phyloP scores from a whole-genome alignment of 2,888 invertebrate genomes.

The Eremobia ochroleuca region DNA sequence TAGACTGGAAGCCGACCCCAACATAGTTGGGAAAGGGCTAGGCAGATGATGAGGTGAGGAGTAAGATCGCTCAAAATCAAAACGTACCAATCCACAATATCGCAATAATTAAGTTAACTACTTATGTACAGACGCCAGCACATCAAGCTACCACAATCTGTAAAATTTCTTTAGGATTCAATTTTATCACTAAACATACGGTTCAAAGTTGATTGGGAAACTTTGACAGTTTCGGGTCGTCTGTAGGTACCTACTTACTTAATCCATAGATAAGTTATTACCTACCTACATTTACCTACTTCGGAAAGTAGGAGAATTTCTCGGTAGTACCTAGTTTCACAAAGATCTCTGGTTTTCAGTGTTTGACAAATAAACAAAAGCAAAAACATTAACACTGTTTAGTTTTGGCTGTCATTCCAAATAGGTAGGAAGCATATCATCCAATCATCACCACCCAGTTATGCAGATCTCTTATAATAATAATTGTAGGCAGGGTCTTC shows the following conservation, averaged over 20 bases:
- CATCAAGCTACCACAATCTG: no score
- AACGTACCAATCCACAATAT: background rate
- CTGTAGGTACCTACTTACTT: background rate
- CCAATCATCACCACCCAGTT: background rate
- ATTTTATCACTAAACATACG: no score
- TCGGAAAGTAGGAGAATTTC: background rate
- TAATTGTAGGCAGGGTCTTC: background rate
- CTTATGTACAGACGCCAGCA: no score
- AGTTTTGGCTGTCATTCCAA: background rate
- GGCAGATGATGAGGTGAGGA: no score
- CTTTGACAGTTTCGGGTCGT: no score
- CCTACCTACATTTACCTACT: background rate
- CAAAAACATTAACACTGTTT: background rate
- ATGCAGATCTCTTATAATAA: background rate
- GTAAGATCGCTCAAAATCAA: background rate
- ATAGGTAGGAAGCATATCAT: background rate
- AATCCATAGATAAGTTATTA: background rate
- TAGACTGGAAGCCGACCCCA: no score
- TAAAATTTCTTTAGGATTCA: no score
- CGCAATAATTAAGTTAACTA: background rate
- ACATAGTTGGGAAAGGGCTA: no score
- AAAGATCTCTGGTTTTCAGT: background rate
- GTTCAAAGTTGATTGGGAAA: no score
- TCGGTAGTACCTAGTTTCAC: background rate
- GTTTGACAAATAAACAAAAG: background rate